These are phyloP conservation scores for Pseudotriccus pelzelni DNA, from an alignment of 2,797 vertebrate genomes.

Conservation along the genomic window DNA sequence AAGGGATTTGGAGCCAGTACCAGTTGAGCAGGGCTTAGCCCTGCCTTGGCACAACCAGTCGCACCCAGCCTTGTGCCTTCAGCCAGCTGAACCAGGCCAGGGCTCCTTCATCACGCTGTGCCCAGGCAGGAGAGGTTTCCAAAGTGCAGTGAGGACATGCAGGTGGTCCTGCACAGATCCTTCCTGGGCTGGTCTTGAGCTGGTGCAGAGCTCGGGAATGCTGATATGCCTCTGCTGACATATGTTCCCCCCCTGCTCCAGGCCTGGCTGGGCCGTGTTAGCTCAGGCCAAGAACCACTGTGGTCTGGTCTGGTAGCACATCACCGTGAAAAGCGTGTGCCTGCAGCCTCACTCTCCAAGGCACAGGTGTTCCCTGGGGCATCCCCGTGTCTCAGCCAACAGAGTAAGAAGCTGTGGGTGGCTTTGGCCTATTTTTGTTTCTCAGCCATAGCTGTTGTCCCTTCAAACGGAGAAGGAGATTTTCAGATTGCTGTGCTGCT, in stretches of 20 bases:
- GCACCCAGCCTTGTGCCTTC: not conserved
- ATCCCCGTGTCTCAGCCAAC: not conserved
- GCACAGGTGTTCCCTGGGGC: not conserved
- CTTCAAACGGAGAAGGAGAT: not conserved
- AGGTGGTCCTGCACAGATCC: not conserved
- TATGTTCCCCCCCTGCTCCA: not conserved
- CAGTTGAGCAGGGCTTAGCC: not conserved
- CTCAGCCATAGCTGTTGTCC: not conserved
- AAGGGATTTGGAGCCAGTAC: not conserved
- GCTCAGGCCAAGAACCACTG: not conserved
- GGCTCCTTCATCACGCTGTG: not conserved
- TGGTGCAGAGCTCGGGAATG: not conserved
- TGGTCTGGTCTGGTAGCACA: not conserved
- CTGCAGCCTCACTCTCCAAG: not conserved
- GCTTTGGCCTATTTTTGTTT: not conserved
- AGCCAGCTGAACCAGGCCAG: not conserved
- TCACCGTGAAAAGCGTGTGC: not conserved
- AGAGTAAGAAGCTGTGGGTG: constrained; percentile 3
- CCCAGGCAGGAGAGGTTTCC: not conserved
- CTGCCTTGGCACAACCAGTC: not conserved
- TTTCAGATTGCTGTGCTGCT: not conserved
- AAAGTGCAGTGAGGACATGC: not conserved
- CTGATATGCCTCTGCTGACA: not conserved
- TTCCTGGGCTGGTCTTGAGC: not conserved
- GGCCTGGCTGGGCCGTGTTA: not conserved